Percentiles rank a stretch among this genome's conserved stretches.
Evolutionary conservation across 2,113 vertebrate genomes (phyloP).

Genomic region (Vicugna pacos): DNA sequence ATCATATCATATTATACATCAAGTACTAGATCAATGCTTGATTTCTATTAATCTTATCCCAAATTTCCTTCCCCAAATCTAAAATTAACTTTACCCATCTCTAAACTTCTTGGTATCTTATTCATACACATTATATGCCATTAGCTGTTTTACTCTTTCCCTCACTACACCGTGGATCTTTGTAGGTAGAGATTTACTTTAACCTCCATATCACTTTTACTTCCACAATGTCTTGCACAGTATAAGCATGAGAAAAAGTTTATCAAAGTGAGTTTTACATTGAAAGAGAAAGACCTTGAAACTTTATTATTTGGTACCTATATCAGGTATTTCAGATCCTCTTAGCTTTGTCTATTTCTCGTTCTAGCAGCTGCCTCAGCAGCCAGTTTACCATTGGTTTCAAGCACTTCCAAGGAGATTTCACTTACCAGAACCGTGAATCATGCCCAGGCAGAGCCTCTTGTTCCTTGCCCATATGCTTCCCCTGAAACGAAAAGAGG

Average conservation of each 20-base stretch:
- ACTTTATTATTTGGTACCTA: not conserved
- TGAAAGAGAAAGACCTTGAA: not conserved
- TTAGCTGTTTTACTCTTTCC: not conserved
- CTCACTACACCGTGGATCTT: not conserved
- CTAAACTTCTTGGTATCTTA: not conserved
- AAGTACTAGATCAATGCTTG: not conserved
- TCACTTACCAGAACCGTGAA: not conserved
- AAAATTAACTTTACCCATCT: not conserved
- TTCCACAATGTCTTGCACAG: not conserved
- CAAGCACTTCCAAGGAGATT: not conserved
- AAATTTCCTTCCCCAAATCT: not conserved
- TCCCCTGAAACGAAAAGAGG: not conserved
- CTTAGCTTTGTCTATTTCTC: not conserved
- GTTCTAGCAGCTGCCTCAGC: not conserved
- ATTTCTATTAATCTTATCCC: not conserved
- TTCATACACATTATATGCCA: not conserved
- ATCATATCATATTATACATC: not conserved
- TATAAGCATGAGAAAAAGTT: not conserved
- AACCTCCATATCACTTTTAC: not conserved
- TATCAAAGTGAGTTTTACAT: not conserved
- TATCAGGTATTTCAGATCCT: not conserved
- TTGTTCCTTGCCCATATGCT: not conserved
- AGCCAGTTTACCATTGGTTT: not conserved
- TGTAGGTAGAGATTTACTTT: not conserved
- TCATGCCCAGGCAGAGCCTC: not conserved